These are phyloP conservation scores for Hydra vulgaris DNA, from an alignment of 30 jellyfish, hydroid and myxozoan genomes.

Conservation along the genomic window DNA sequence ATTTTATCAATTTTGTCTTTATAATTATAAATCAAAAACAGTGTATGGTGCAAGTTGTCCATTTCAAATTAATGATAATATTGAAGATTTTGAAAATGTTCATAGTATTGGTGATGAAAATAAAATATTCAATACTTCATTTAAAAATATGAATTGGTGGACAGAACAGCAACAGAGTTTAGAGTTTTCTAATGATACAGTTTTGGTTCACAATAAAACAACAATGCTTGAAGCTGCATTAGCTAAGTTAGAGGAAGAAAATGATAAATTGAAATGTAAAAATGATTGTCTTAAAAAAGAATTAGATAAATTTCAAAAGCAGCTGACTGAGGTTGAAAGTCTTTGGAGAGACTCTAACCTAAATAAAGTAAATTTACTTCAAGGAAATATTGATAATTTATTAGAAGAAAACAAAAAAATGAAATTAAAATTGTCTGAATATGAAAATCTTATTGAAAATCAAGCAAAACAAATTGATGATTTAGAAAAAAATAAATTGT, in stretches of 20 bases:
- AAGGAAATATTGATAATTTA: not conserved
- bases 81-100: not conserved
- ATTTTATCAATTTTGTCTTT: constrained; percentile 74
- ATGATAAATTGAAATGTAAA: constrained; percentile 37
- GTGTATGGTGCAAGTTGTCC: constrained; percentile 88
- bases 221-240: constrained; percentile 60
- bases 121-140: not conserved
- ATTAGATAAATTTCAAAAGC: not conserved
- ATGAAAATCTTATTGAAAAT: not conserved
- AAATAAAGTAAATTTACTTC: not conserved
- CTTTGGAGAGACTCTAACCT: not conserved
- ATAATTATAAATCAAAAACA: constrained; percentile 28
- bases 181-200: constrained; percentile 53
- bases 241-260: constrained; percentile 45
- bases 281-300: not conserved
- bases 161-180: constrained; percentile 12
- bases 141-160: constrained; percentile 54
- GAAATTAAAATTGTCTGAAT: not conserved
- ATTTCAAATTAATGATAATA: constrained; percentile 23
- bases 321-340: constrained; percentile 3
- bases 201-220: constrained; percentile 61
- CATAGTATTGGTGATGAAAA: not conserved
- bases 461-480: not conserved
- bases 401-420: not conserved
- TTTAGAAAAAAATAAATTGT: not conserved